These are phyloP conservation scores for Andrena hattorfiana DNA, from an alignment of 2,888 invertebrate species.

Conservation along the genomic window DNA sequence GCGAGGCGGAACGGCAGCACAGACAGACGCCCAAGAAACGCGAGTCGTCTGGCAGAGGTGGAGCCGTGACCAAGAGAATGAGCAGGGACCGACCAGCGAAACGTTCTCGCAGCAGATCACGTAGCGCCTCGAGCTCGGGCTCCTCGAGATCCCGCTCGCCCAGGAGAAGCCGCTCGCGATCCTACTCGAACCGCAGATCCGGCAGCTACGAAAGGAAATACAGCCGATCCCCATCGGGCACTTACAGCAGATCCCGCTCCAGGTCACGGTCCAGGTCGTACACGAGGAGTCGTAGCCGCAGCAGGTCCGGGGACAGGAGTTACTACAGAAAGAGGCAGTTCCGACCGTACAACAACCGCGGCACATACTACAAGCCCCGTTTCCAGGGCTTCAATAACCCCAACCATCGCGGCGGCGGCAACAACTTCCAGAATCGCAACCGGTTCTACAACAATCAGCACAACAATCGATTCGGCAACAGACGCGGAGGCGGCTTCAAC, in stretches of 20 bases:
- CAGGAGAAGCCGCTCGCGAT: constrained; percentile 86
- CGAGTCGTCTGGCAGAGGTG: constrained; percentile 82
- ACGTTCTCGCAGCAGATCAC: constrained; percentile 84
- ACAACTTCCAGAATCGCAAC: constrained; percentile 82
- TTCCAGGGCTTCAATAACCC: constrained; percentile 89
- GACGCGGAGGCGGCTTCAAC: constrained; percentile 79
- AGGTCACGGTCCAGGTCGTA: constrained; percentile 88
- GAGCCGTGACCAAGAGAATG: constrained; percentile 72
- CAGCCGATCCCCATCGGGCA: constrained; percentile 82
- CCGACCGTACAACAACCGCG: constrained; percentile 88
- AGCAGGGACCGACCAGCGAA: constrained; percentile 78
- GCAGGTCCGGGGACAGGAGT: constrained; percentile 85
- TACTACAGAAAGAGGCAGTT: constrained; percentile 82
- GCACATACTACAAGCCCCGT: constrained; percentile 92
- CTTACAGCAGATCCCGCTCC: constrained; percentile 82
- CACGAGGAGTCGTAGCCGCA: constrained; percentile 84
- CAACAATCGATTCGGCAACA: constrained; percentile 80
- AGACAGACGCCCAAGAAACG: constrained; percentile 84
- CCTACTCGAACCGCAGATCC: constrained; percentile 82
- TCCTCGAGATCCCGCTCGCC: constrained; percentile 89
- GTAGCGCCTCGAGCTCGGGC: constrained; percentile 88
- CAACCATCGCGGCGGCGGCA: constrained; percentile 86
- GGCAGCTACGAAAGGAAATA: constrained; percentile 84
- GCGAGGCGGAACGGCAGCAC: constrained; percentile 78
- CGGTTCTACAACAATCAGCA: constrained; percentile 82